Conservation (phyloP, 2,888 invertebrate genomes). For the Myathropa florea region DNA sequence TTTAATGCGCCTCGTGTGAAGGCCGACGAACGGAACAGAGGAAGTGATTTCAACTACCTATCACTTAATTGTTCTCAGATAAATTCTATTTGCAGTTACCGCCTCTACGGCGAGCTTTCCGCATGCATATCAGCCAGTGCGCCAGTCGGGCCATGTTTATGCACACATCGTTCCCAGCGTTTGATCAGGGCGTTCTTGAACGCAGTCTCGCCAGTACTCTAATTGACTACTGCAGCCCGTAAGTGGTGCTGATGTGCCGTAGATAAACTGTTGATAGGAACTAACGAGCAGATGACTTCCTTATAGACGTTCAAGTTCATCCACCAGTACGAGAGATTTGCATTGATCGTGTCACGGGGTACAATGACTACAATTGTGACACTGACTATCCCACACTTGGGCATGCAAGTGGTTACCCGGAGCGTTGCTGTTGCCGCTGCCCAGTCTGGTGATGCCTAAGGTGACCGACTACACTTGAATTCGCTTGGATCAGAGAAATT, state of each 20-base stretch:
- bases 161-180: background rate
- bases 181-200: slow-evolving; percentile 52
- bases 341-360: slow-evolving; percentile 56
- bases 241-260: slow-evolving; percentile 30
- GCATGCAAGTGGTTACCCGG: slow-evolving; percentile 11
- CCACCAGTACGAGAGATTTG: slow-evolving; percentile 22
- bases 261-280: slow-evolving; percentile 22
- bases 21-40: slow-evolving; percentile 46
- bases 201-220: slow-evolving; percentile 28
- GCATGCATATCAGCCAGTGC: slow-evolving; percentile 43
- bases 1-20: background rate
- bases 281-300: slow-evolving; percentile 43
- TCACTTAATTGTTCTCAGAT: slow-evolving; percentile 49
- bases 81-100: slow-evolving; percentile 28
- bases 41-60: slow-evolving; percentile 49
- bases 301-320: slow-evolving; percentile 68
- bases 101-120: background rate
- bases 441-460: slow-evolving; percentile 43
- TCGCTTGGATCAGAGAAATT: slow-evolving; percentile 61
- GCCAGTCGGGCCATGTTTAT: too few relatives aligned
- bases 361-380: slow-evolving; percentile 52
- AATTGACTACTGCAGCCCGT: slow-evolving; percentile 1
- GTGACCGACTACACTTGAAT: slow-evolving; percentile 52
- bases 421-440: background rate
- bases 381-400: slow-evolving; percentile 16